Base-by-base conservation (phyloP, 2,888 invertebrate genomes). In the Drosophila anceps region DNA sequence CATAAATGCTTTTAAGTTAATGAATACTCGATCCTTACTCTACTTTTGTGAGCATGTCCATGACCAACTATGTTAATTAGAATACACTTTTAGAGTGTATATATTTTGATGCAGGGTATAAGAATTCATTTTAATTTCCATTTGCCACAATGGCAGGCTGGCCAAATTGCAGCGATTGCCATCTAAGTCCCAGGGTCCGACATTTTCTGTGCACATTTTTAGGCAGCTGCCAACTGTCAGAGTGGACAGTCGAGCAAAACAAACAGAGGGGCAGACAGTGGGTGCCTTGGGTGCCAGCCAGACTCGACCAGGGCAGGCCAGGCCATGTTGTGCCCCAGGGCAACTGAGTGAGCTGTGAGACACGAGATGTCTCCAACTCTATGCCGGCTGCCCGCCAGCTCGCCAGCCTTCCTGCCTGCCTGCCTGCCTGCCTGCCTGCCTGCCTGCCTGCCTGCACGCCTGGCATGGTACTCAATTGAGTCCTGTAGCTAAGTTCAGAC, bases 161-260 rank as follows among this genome's bases (percentile, higher is more conserved):
- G 69, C 69, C 73, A 81, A 84, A 81, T 81, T 82, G 81, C 75
- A 68, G 69, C 82, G 82, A 84, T 86, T 82, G 81, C 81, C 69
- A 84, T 77, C 81, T 50, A 69, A 81, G 73, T 86, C 86, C 87
- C 86, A 53, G 64, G 72, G 71, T 79, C 65, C 68, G 75, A 82
- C 78, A 78, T 75, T 69, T 85, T 75, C 75, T 68, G 71, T 70
- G 66, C 66, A 77, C 72, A 77, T 85, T 85, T 88, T 76, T 81
- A 83, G 88, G 85, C 81, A 84, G 88, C 88, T 85, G 84, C 84
- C 86, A 85, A 70, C 85, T 85, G 85, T 88, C 86, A 80, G 62
- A 82, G 79, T 81, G 74, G 76, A 74, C 70, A 73, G 66, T 24
- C 58, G n/a, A 27, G 48, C 54, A 75, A 75, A 72, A 62, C 62